Percentiles rank a stretch among this genome's conserved stretches.
These are phyloP conservation scores for Numenius arquata DNA, from an alignment of 2,113 vertebrate genomes.

Conservation along the genomic window DNA sequence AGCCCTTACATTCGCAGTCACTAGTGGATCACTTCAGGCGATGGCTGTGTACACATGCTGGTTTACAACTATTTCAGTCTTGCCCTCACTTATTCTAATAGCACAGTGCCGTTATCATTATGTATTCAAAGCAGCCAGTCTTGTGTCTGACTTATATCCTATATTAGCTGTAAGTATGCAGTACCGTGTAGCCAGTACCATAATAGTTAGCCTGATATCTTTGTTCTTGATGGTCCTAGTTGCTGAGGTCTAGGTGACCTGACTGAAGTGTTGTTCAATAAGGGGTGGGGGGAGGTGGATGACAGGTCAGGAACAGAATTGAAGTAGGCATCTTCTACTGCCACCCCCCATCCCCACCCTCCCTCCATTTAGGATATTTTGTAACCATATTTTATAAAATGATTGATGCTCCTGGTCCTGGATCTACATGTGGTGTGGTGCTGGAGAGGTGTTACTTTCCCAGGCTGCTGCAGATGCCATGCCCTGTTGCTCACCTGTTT, in stretches of 20 bases:
- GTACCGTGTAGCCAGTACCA: fast-evolving
- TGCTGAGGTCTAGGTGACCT: neutral
- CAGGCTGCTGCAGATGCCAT: neutral
- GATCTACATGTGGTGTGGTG: neutral
- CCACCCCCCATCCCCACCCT: fast-evolving
- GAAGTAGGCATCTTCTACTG: neutral
- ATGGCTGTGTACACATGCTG: neutral
- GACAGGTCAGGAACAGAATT: neutral
- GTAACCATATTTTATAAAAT: neutral
- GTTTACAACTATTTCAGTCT: neutral
- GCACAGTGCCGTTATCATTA: neutral
- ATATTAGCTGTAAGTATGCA: neutral
- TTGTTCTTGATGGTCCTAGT: neutral
- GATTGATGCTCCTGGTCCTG: neutral
- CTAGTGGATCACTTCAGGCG: neutral
- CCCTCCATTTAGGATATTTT: neutral
- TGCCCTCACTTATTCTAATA: neutral
- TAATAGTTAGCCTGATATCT: neutral
- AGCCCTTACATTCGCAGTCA: neutral
- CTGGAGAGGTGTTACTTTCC: neutral
- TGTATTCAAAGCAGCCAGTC: neutral
- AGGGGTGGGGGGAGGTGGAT: neutral
- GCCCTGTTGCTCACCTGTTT: neutral
- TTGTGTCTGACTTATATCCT: neutral
- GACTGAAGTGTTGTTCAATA: neutral